Evolutionary conservation across 2,113 vertebrate genomes (phyloP).

Genomic region (Calypte anna): DNA sequence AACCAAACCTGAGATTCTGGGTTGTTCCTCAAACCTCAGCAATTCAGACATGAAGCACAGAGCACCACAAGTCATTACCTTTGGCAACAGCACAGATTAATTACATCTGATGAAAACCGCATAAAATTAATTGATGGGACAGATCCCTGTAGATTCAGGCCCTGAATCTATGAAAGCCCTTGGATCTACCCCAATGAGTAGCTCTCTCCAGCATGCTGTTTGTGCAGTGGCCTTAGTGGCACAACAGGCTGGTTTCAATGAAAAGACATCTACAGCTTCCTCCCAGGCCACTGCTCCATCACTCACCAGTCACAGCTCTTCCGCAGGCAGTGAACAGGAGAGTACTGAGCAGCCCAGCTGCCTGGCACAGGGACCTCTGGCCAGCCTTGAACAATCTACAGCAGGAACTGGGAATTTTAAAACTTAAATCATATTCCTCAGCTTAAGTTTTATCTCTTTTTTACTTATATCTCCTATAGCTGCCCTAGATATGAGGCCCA

Average conservation of each 20-base stretch:
- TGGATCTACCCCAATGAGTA: not conserved
- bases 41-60: not conserved
- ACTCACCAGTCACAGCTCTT: not conserved
- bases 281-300: not conserved
- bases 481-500: accelerated
- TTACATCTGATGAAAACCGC: not conserved
- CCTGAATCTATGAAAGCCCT: not conserved
- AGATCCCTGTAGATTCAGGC: not conserved
- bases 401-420: not conserved
- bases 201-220: not conserved
- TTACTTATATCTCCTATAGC: not conserved
- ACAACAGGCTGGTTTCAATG: not conserved
- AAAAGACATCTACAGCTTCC: not conserved
- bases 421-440: not conserved
- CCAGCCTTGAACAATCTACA: not conserved
- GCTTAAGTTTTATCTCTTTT: not conserved
- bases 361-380: not conserved
- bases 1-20: not conserved
- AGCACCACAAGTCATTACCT: not conserved
- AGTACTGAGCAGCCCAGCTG: not conserved
- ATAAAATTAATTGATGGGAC: not conserved
- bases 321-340: not conserved
- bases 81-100: not conserved
- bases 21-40: not conserved
- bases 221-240: not conserved